Percentiles rank a stretch among this genome's conserved stretches.
Evolutionary conservation across 2,888 invertebrate species (phyloP).

Genomic region (Rhimphoctona megacephalus): DNA sequence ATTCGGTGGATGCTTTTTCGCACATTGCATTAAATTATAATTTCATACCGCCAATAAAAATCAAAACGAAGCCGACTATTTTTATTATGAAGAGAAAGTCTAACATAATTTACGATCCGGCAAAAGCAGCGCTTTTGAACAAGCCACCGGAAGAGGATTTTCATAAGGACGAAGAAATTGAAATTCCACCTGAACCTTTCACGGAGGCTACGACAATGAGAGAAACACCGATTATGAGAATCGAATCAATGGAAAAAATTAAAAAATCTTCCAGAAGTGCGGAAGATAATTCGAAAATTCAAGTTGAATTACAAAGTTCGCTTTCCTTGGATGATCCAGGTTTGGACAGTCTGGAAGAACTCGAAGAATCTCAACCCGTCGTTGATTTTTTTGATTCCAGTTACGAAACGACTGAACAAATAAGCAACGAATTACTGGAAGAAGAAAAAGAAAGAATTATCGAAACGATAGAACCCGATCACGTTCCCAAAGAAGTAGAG

Average conservation of each 20-base stretch:
- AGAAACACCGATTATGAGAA: slow-evolving; percentile 22
- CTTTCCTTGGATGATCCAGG: slow-evolving; percentile 3
- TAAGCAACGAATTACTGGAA: slow-evolving; percentile 30
- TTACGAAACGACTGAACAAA: slow-evolving; percentile 49
- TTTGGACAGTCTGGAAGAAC: slow-evolving; percentile 42
- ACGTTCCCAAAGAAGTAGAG: slow-evolving; percentile 35
- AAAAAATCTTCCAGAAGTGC: slow-evolving; percentile 20
- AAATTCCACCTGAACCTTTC: not conserved
- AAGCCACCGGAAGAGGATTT: not conserved
- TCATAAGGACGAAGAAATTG: not conserved
- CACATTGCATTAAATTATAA: slow-evolving; percentile 93
- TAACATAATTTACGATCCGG: slow-evolving; percentile 86
- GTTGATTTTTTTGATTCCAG: slow-evolving; percentile 51
- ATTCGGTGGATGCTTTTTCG: slow-evolving; percentile 93
- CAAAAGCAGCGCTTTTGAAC: slow-evolving; percentile 74
- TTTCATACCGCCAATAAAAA: slow-evolving; percentile 91
- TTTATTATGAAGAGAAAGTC: slow-evolving; percentile 91
- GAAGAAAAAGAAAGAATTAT: slow-evolving; percentile 42
- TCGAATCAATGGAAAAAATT: slow-evolving; percentile 20
- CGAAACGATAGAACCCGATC: slow-evolving; percentile 66
- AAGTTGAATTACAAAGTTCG: slow-evolving; percentile 31
- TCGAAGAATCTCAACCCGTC: slow-evolving; percentile 35
- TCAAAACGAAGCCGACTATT: slow-evolving; percentile 93
- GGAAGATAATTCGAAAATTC: slow-evolving; percentile 29
- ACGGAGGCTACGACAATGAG: not conserved